phyloP scores from a whole-genome alignment of 2,113 vertebrate genomes.

The Raja brachyura region DNA sequence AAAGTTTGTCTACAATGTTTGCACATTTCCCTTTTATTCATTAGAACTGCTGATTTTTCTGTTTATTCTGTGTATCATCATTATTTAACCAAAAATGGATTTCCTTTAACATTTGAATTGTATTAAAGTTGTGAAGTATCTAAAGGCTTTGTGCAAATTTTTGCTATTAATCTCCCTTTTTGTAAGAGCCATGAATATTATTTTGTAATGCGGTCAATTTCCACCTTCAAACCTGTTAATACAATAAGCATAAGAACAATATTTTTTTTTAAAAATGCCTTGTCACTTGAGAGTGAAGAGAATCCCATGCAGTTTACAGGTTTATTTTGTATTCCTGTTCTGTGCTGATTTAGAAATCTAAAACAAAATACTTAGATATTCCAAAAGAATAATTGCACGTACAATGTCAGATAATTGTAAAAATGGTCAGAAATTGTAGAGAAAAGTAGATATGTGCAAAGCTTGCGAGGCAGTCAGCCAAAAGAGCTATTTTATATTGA shows the following conservation, averaged over 20 bases:
- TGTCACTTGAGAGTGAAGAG: background rate
- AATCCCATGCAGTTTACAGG: background rate
- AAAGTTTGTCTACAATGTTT: background rate
- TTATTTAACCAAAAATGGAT: background rate
- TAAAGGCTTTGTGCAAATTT: background rate
- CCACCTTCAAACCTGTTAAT: background rate
- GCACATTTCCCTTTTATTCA: background rate
- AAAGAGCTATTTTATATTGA: background rate
- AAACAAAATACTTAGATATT: background rate
- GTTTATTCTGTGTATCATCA: background rate
- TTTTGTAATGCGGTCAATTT: conserved; percentile 4
- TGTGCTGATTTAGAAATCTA: background rate
- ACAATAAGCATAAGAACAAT: background rate
- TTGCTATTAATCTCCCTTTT: background rate
- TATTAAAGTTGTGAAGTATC: background rate
- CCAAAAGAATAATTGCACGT: background rate
- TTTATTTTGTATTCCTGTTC: background rate
- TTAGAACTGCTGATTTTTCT: too few species aligned
- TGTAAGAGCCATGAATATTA: background rate
- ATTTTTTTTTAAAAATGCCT: background rate
- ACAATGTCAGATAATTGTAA: background rate
- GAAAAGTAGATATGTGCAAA: background rate
- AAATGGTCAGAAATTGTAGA: background rate
- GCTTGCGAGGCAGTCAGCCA: background rate
- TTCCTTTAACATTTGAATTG: background rate